These are phyloP conservation scores for Neodontobutis hainanensis DNA, from an alignment of 2,113 vertebrate species.

Conservation along the genomic window DNA sequence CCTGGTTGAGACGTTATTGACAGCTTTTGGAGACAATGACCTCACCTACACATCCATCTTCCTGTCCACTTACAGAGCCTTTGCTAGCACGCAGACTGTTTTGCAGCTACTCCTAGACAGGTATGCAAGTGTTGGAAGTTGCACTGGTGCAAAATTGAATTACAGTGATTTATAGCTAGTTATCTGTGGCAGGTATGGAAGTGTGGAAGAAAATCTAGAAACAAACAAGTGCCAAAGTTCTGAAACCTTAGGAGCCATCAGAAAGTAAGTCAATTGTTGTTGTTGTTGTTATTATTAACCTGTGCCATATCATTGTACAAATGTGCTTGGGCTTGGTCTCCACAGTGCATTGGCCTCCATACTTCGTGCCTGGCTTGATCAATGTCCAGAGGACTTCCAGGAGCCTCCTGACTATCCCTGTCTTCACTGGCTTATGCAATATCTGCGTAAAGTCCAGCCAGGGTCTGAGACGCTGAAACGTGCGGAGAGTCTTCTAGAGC, in stretches of 20 bases:
- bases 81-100: constrained; percentile 86
- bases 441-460: constrained; percentile 83
- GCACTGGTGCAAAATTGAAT: background rate
- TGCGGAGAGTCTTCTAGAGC: constrained; percentile 87
- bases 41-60: constrained; percentile 96
- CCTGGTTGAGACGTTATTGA: constrained; percentile 93
- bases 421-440: constrained; percentile 84
- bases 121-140: constrained; percentile 56
- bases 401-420: constrained; percentile 86
- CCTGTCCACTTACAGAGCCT: constrained; percentile 91
- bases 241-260: constrained; percentile 81
- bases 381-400: constrained; percentile 92
- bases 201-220: constrained; percentile 75
- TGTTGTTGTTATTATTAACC: background rate
- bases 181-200: constrained; percentile 81
- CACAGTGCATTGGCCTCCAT: constrained; percentile 88
- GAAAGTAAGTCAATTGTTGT: constrained; percentile 80
- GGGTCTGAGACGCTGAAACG: constrained; percentile 86
- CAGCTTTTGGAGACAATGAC: constrained; percentile 92
- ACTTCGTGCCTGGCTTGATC: constrained; percentile 91
- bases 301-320: no score
- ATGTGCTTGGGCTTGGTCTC: constrained; percentile 11
- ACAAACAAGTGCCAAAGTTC: constrained; percentile 63
- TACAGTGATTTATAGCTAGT: background rate
- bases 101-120: constrained; percentile 88